Evolutionary conservation across 2,113 vertebrate genomes (phyloP), one percentile per base, ranked within the genome.

Genomic region (Campylomormyrus tamandua): DNA sequence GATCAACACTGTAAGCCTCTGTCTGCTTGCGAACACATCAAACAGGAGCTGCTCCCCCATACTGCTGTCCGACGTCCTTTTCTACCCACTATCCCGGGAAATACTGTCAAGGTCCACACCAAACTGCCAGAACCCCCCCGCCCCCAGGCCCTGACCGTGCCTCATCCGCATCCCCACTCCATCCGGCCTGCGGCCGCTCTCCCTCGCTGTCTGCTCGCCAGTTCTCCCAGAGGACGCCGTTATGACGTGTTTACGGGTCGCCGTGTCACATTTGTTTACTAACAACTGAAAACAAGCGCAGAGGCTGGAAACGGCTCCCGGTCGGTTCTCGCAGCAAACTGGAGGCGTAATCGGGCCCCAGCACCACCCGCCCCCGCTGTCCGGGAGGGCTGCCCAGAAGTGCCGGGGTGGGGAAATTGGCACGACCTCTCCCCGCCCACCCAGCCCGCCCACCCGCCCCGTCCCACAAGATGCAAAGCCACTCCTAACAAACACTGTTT

Each of bases 211-310:
- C 6, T 15, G n/a, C 31, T 56, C 56, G 48, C 49, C 88, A 83
- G 88, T 27, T 83, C 50, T 83, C 48, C 58, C 39, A 13, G 21
- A 77, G 15, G 46, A 8, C 21, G 35, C 35, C 45, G 48, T 86
- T 86, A 83, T 84, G 74, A 39, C 8, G 42, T 86, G 90, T 74
- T 90, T 90, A 90, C 45, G 15, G 35, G 15, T 88, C 89, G 52
- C 88, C 31, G 8, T 31, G 85, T 48, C 21, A n/a, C 31, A n/a
- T 87, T n/a, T 66, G 90, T 85, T 89, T 90, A 74, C 84, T 19
- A 89, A 90, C 90, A 48, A 52, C 83, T 48, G 56, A 86, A 90
- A 90, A 90, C 90, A 86, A 58, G 62, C n/a, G 9, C n/a, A 13
- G n/a, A 70, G 62, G 27, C n/a, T 70, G 62, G 10, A 70, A 70